Evolutionary conservation across 23 tunicate genomes (phyloP).

Genomic region (Ascidia mentula): DNA sequence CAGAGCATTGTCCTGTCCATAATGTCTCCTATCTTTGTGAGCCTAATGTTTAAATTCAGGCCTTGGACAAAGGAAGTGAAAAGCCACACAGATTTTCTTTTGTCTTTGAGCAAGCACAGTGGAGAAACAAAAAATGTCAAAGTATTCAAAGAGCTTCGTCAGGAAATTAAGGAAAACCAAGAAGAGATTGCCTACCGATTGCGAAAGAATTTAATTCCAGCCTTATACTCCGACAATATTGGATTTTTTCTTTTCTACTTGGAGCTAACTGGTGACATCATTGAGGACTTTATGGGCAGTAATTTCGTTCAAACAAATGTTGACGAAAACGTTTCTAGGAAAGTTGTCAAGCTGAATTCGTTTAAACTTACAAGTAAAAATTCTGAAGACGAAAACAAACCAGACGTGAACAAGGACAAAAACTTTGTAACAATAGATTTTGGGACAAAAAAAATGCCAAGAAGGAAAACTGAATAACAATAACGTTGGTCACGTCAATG

Average conservation of each 20-base stretch:
- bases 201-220: not conserved
- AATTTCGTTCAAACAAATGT: not conserved
- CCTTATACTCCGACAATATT: not conserved
- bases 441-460: too few species aligned
- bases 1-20: not conserved
- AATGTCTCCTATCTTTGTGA: not conserved
- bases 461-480: too few species aligned
- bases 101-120: not conserved
- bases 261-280: not conserved
- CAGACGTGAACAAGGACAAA: too few species aligned
- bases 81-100: not conserved
- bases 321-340: too few species aligned
- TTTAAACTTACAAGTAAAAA: too few species aligned
- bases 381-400: too few species aligned
- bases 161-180: not conserved
- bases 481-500: too few species aligned
- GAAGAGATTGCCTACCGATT: not conserved
- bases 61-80: not conserved
- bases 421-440: too few species aligned
- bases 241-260: constrained; percentile 1
- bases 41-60: not conserved
- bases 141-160: not conserved
- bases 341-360: too few species aligned
- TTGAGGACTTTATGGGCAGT: not conserved
- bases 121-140: not conserved